Evolutionary conservation across 2,797 vertebrate species (phyloP), one percentile per base, ranked within the genome.

Genomic region (Gallirallus australis): DNA sequence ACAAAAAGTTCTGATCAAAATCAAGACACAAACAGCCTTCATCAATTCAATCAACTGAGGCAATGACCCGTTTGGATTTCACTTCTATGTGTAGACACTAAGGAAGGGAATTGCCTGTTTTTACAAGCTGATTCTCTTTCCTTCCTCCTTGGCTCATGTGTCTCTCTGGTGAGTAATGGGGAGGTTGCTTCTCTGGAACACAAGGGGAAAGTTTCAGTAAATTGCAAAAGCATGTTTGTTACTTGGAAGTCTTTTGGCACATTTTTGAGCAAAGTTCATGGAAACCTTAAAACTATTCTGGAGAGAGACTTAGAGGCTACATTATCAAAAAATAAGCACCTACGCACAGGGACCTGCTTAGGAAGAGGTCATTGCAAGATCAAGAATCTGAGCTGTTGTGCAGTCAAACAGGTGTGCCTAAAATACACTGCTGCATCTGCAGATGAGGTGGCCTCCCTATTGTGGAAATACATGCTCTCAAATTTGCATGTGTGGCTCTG

Each of bases 151-250:
- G 96, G 97, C 97, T 96, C 65, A 54, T 93, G 61, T 97, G 97
- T 97, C 96, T 97, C 97, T 97, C 97, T 97, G 93, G 97, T 98
- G 98, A 98, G 97, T 98, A 98, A 98, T 97, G 97, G 98, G 98
- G 97, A 98, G 98, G 97, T 92, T 97, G 97, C 97, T 96, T 97
- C 98, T 97, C 97, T 97, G 97, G 97, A 98, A 98, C 98, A 97
- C 92, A 68, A 92, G 96, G 97, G 97, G 97, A 97, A 97, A 97
- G 95, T 97, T 98, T 97, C 98, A 97, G 97, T 98, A 98, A 98
- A 98, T 98, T 98, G 97, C 97, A 98, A 98, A 98, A 98, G 97
- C 97, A 98, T 98, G 97, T 98, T 98, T 96, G 95, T 97, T 97
- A 96, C 97, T 97, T 97, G 97, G 97, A 98, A 98, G 92, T 94